Evolutionary conservation across 2,113 vertebrate genomes (phyloP).

Genomic region (Parus major): DNA sequence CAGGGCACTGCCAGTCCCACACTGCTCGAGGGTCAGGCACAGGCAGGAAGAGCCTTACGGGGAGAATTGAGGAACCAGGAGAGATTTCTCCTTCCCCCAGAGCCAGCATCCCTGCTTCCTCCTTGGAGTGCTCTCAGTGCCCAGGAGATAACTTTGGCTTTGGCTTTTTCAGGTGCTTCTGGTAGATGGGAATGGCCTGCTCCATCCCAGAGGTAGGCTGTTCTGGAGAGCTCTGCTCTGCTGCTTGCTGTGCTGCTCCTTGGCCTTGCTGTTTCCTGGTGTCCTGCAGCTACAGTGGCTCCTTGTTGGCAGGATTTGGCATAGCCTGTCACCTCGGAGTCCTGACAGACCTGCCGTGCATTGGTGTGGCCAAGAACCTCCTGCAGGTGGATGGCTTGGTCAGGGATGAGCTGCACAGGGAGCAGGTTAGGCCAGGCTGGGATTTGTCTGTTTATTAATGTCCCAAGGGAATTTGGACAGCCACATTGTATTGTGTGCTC

Average conservation of each 20-base stretch:
- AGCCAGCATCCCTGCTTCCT: neutral
- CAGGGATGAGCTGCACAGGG: constrained; percentile 79
- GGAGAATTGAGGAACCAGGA: neutral
- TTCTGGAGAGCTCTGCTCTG: neutral
- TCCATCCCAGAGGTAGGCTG: constrained; percentile 88
- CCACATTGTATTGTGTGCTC: fast-evolving
- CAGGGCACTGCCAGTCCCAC: neutral
- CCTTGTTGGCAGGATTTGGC: constrained; percentile 82
- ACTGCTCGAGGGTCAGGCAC: neutral
- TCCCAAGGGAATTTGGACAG: neutral
- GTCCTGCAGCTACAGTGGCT: neutral
- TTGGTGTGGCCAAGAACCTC: constrained; percentile 96
- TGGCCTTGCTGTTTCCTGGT: neutral
- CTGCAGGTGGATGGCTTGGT: constrained; percentile 88
- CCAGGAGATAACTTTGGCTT: neutral
- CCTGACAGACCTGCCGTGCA: constrained; percentile 84
- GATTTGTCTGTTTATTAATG: neutral
- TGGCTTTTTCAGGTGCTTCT: constrained; percentile 84
- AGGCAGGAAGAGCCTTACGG: no score
- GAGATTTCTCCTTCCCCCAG: neutral
- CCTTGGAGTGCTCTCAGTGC: no score
- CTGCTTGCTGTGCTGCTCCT: neutral
- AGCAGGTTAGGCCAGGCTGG: constrained; percentile 77
- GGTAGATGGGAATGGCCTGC: constrained; percentile 93
- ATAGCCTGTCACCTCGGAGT: constrained; percentile 93